Evolutionary conservation across 1,140 invertebrate genomes (phyloP), one percentile per base, ranked within the genome.

Genomic region (Papilio helenus): DNA sequence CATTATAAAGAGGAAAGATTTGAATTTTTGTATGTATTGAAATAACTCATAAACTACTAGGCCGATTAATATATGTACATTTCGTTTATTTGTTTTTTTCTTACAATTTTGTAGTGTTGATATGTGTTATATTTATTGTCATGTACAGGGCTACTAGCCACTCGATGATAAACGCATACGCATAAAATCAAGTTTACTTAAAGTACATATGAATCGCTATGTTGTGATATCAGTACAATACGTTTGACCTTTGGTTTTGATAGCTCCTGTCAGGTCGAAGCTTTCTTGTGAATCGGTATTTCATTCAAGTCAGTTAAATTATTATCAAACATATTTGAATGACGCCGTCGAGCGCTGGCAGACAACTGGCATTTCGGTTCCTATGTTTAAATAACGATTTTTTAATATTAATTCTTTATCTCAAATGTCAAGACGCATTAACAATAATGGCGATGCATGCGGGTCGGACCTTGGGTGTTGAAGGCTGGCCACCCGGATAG

Each of bases 401-500:
- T 74, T 49, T 42, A 29, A 51, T 74, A 74, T 74, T 23, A 74
- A 74, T 26, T 76, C 39, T 58, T 76, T 73, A 76, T 76, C 79
- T 79, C 46, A 49, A 74, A 74, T 26, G 72, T 74, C 72, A 74
- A 74, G 72, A 81, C 74, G 79, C 68, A 87, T 83, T 77, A 79
- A 82, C 58, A 82, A 79, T 71, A 79, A 80, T 77, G 46, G 77
- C 79, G 77, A 82, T 80, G 81, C 46, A 83, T 82, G 78, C 77
- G 73, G 68, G 58, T 79, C 44, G 77, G 80, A 76, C 58, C 79
- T 80, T 39, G 79, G 42, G 65, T 68, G 80, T 81, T 83, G 85
- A 86, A 81, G 80, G 85, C 82, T 85, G 84, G 76, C 86, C 87
- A 90, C 87, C 85, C 87, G 86, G 82, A 73, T 72, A 71, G 68